These are phyloP conservation scores for Tapirus indicus DNA, from an alignment of 2,797 vertebrate species.

Conservation along the genomic window DNA sequence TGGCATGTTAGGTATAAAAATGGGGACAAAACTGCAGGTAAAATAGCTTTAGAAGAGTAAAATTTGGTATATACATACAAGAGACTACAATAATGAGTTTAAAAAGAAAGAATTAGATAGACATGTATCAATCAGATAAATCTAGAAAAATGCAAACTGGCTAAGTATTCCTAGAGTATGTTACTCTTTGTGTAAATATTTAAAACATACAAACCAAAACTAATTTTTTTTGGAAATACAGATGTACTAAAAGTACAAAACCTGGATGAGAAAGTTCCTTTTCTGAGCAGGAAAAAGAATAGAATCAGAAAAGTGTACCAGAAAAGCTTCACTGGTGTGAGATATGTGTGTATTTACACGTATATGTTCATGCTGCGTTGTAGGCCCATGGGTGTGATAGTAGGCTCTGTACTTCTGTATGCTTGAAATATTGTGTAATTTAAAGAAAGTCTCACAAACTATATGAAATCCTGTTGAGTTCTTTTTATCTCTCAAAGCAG, in stretches of 20 bases:
- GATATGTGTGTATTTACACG: too few relatives aligned
- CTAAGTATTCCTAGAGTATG: background rate
- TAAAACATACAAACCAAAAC: background rate
- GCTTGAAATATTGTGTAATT: background rate
- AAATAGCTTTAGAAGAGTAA: conserved; percentile 32
- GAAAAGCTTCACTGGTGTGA: background rate
- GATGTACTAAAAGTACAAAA: background rate
- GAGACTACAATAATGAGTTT: background rate
- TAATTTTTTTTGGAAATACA: background rate
- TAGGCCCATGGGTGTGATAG: background rate
- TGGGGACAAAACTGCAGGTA: background rate
- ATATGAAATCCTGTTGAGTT: background rate
- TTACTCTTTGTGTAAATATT: background rate
- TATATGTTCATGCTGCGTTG: background rate
- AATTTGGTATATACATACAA: background rate
- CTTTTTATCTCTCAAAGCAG: background rate
- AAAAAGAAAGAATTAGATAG: background rate
- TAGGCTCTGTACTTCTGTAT: background rate
- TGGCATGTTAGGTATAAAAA: background rate
- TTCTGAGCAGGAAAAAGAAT: conserved; percentile 30
- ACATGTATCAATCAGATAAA: background rate
- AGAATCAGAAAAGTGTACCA: background rate
- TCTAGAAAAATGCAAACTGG: conserved; percentile 13
- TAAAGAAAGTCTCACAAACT: background rate
- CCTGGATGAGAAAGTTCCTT: background rate